Conservation (phyloP, 2,888 invertebrate genomes). For the Hirtodrosophila cameraria region DNA sequence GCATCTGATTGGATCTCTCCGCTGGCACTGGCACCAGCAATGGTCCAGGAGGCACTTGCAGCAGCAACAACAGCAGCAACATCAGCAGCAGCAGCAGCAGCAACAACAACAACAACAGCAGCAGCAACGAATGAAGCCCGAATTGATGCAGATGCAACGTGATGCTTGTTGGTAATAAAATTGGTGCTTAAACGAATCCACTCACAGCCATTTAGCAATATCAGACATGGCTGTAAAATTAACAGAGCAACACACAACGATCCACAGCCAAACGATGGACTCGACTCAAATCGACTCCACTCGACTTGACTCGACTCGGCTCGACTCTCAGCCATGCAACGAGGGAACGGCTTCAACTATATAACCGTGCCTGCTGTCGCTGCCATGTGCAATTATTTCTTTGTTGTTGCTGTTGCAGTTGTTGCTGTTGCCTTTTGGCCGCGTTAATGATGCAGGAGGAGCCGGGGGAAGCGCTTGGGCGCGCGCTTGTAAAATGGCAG, state of each 20-base stretch:
- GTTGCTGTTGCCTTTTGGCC: conserved; percentile 41
- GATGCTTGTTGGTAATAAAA: conserved; percentile 81
- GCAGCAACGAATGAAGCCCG: conserved; percentile 39
- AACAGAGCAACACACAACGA: conserved; percentile 76
- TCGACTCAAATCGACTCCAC: too few relatives aligned
- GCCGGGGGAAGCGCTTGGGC: conserved; percentile 32
- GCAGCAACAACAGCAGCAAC: conserved; percentile 26
- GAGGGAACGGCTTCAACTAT: conserved; percentile 58
- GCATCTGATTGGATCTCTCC: conserved; percentile 79
- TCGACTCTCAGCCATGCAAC: conserved; percentile 21
- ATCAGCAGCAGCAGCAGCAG: conserved; percentile 32
- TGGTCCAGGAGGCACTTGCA: conserved; percentile 53
- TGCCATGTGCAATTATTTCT: conserved; percentile 59
- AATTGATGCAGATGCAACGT: conserved; percentile 78
- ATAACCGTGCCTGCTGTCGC: conserved; percentile 27
- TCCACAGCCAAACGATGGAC: conserved; percentile 45
- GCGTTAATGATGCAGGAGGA: conserved; percentile 74
- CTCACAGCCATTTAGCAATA: conserved; percentile 83
- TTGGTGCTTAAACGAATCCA: conserved; percentile 83
- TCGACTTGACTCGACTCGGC: too few relatives aligned
- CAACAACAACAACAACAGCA: too few relatives aligned
- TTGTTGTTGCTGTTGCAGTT: conserved; percentile 53
- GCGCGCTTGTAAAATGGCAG: conserved; percentile 72
- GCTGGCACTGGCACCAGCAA: conserved; percentile 18
- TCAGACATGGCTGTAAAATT: conserved; percentile 81